Evolutionary conservation across 2,113 vertebrate species (phyloP).

Genomic region (Cyphomyrus discorhynchus): DNA sequence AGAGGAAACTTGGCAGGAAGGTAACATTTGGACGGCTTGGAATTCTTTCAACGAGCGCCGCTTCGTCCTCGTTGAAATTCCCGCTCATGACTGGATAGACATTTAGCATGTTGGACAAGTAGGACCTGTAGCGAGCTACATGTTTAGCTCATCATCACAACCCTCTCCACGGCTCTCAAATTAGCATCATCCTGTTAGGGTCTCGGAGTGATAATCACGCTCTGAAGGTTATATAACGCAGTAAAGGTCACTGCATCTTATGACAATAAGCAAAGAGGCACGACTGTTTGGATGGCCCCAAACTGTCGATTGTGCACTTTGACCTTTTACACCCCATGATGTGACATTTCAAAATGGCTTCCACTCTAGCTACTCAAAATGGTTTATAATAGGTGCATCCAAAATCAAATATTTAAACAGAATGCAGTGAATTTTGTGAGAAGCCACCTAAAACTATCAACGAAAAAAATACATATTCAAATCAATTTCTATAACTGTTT

Average conservation of each 20-base stretch:
- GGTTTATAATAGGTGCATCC: neutral
- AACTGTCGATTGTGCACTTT: conserved; percentile 50
- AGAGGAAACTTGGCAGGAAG: conserved; percentile 11
- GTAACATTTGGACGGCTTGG: conserved; percentile 31
- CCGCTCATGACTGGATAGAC: conserved; percentile 54
- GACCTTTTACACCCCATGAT: conserved; percentile 32
- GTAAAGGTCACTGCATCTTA: conserved; percentile 54
- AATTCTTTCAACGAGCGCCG: conserved; percentile 5
- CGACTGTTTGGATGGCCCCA: conserved; percentile 48
- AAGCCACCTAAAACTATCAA: neutral
- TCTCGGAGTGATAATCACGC: conserved; percentile 60
- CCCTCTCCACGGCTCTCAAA: conserved; percentile 60
- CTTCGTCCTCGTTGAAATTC: conserved; percentile 43
- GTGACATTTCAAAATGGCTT: neutral
- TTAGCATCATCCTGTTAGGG: conserved; percentile 62
- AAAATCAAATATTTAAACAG: neutral
- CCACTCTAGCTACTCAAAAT: neutral
- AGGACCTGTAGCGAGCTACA: conserved; percentile 44
- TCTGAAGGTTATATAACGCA: conserved; percentile 60
- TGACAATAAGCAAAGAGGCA: conserved; percentile 40
- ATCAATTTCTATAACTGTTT: neutral
- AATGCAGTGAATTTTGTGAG: neutral
- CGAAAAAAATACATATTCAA: neutral
- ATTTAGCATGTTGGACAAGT: conserved; percentile 52
- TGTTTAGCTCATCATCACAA: conserved; percentile 56